Evolutionary conservation across 2,113 vertebrate species (phyloP), one percentile per base, ranked within the genome.

Genomic region (Todiramphus chloris): DNA sequence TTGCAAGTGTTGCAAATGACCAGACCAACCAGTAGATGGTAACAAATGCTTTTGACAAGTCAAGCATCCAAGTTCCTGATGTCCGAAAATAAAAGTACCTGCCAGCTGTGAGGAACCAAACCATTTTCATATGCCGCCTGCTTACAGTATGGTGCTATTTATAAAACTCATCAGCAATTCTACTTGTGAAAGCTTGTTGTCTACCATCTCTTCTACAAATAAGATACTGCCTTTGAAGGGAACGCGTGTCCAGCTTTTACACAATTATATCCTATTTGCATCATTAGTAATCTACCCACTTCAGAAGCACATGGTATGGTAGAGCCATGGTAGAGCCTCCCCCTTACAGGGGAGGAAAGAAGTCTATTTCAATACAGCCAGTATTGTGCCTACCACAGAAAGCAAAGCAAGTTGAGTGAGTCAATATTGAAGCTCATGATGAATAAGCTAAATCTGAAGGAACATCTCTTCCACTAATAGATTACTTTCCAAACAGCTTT

Each of bases 151-250:
- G 11, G 53, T 82, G 59, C 74, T 93, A 82, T 82, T 94, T 82
- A 79, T 73, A 94, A 81, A 75, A 68, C 44, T 55, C 80, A 9
- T 37, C 58, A 87, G 51, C 39, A 89, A 48, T 93, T 89, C 74
- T 37, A 78, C 51, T 84, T 68, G 21, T 37, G 64, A 92, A 89
- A 92, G 56, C 27, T 92, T 92, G 44, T 68, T 94, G 90, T 79
- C 43, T 41, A 27, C 58, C 3, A 0, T 55, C 70, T 68, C 60
- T 85, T 78, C 60, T 58, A 87, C 53, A 68, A 66, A 68, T 53
- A 48, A 91, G 46, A 44, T 87, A 88, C 33, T 81, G 56, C 67
- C n/a, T 83, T 94, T 78, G 44, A 79, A 66, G 68, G 48, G 60
- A 67, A 16, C 63, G 27, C 39, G 44, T 5, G n/a, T 83, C 74